Conservation (phyloP, 1,140 invertebrate genomes). For the Agrilus planipennis region DNA sequence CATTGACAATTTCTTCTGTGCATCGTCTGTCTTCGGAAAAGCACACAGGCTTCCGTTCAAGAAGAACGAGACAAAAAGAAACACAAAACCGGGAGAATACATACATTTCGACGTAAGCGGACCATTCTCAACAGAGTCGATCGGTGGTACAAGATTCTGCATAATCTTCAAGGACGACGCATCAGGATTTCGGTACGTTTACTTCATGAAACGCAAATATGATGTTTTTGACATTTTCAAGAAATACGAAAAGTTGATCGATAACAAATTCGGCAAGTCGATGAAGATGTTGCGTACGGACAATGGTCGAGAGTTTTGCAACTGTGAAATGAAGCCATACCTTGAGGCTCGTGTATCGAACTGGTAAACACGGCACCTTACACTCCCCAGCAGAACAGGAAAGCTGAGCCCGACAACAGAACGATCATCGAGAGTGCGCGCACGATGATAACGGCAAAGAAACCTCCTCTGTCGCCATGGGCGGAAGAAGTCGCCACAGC, state of each 20-base stretch:
- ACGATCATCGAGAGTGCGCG: too few species aligned
- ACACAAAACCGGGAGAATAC: conserved; percentile 26
- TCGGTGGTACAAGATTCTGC: conserved; percentile 27
- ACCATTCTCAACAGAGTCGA: conserved; percentile 30
- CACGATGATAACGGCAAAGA: too few species aligned
- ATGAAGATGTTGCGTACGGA: conserved; percentile 19
- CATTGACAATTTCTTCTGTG: conserved; percentile 28
- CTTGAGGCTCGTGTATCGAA: conserved; percentile 17
- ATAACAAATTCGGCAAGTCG: conserved; percentile 11
- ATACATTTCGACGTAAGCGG: conserved; percentile 37
- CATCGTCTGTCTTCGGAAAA: conserved; percentile 32
- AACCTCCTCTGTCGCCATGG: too few species aligned
- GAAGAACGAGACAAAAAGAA: conserved; percentile 16
- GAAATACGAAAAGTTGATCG: conserved; percentile 15
- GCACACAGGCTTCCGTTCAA: conserved; percentile 26
- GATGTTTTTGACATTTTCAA: conserved; percentile 20
- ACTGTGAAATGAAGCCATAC: conserved; percentile 14
- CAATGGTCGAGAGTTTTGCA: conserved; percentile 18
- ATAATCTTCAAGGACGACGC: conserved; percentile 32
- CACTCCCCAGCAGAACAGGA: conserved; percentile 34
- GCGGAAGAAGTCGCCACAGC: too few species aligned
- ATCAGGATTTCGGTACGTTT: conserved; percentile 23
- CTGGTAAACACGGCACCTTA: conserved; percentile 20
- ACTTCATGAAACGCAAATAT: conserved; percentile 26
- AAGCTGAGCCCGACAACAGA: conserved; percentile 32